phyloP scores from a whole-genome alignment of 35 echinoderm and acorn worm genomes.

The Apostichopus californicus region DNA sequence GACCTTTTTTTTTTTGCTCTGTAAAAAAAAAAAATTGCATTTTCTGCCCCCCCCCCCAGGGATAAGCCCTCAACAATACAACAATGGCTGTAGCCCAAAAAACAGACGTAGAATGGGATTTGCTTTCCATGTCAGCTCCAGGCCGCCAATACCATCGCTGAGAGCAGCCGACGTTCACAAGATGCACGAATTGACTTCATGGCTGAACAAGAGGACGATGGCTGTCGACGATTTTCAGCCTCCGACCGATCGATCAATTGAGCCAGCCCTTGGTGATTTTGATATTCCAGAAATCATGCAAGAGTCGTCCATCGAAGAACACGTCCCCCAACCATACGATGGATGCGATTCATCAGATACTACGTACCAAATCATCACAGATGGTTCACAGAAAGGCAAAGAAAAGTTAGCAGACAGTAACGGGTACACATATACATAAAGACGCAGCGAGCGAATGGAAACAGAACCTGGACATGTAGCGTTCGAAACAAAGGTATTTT shows the following conservation, averaged over 20 bases:
- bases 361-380: not conserved
- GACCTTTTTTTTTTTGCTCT: too few relatives aligned
- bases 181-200: too few relatives aligned
- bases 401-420: slow-evolving; percentile 23
- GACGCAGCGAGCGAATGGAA: not conserved
- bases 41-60: not conserved
- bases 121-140: not conserved
- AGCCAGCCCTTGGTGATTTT: not conserved
- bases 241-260: not conserved
- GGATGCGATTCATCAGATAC: not conserved
- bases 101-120: not conserved
- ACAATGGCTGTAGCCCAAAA: not conserved
- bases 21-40: too few relatives aligned
- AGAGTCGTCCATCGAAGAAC: not conserved
- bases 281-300: not conserved
- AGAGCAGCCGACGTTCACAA: not conserved
- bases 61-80: not conserved
- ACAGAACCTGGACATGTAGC: slow-evolving; percentile 53
- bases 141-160: not conserved
- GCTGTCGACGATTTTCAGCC: not conserved
- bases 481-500: slow-evolving; percentile 4
- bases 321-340: not conserved
- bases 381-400: slow-evolving; percentile 27
- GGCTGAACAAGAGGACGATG: not conserved
- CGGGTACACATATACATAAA: slow-evolving; percentile 31